These are phyloP conservation scores for Drosophila orena DNA, from an alignment of 1,140 invertebrate genomes.

Conservation along the genomic window DNA sequence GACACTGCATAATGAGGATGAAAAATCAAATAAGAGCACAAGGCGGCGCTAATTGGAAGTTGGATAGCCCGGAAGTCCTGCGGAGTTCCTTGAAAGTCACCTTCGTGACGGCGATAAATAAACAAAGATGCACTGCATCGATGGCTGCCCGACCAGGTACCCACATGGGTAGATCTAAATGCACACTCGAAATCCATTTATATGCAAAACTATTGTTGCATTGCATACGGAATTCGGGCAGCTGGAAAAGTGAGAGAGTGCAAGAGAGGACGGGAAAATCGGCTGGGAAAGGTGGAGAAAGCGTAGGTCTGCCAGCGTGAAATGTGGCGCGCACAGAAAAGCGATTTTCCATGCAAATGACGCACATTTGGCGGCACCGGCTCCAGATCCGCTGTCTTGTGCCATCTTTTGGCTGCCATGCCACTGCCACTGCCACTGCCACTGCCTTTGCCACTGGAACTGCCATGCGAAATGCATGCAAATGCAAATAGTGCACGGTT, in stretches of 20 bases:
- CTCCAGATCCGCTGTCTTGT: slow-evolving; percentile 26
- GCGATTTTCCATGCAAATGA: slow-evolving; percentile 82
- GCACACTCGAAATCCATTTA: slow-evolving; percentile 82
- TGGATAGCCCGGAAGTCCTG: slow-evolving; percentile 32
- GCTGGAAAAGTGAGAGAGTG: background rate
- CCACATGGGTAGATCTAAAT: slow-evolving; percentile 74
- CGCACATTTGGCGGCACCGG: slow-evolving; percentile 70
- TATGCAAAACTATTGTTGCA: slow-evolving; percentile 85
- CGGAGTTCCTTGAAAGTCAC: slow-evolving; percentile 22
- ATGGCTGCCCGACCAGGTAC: background rate
- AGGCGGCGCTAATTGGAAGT: slow-evolving; percentile 52
- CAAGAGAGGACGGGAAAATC: background rate
- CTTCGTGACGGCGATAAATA: slow-evolving; percentile 49
- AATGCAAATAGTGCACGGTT: slow-evolving; percentile 70
- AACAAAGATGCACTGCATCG: slow-evolving; percentile 55
- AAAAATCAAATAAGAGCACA: slow-evolving; percentile 50
- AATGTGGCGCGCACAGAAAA: slow-evolving; percentile 56
- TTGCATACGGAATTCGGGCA: slow-evolving; percentile 74
- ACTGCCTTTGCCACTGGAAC: slow-evolving; percentile 1
- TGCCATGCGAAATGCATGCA: slow-evolving; percentile 77
- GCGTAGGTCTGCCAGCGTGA: slow-evolving; percentile 33
- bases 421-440: too few relatives aligned
- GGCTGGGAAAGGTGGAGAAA: slow-evolving; percentile 19
- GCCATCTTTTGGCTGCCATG: slow-evolving; percentile 70
- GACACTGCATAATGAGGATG: slow-evolving; percentile 61